Evolutionary conservation across 1,140 invertebrate genomes (phyloP).

Genomic region (Diplogasteroides magnus): DNA sequence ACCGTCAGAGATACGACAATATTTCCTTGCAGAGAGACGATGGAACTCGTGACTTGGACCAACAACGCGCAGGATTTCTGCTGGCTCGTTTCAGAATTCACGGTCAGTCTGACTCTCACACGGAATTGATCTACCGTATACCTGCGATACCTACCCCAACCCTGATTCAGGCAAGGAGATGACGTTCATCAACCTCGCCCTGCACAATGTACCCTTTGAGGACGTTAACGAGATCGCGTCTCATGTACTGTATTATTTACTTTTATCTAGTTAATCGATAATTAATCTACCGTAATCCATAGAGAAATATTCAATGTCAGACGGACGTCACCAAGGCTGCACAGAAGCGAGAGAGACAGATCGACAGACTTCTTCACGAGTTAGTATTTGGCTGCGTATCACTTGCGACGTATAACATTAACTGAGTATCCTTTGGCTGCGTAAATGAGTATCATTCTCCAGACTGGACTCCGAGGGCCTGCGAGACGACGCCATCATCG

Average conservation of each 20-base stretch:
- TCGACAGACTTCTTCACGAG: constrained; percentile 20
- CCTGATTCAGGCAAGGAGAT: constrained; percentile 12
- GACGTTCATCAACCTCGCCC: constrained; percentile 26
- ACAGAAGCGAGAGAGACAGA: constrained; percentile 20
- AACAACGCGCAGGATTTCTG: constrained; percentile 24
- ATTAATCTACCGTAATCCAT: no score
- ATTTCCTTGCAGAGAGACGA: constrained; percentile 21
- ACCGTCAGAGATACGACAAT: constrained; percentile 23
- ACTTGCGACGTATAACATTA: no score
- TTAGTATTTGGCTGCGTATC: no score
- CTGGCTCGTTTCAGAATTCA: constrained; percentile 23
- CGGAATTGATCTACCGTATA: not conserved
- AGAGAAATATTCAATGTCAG: not conserved
- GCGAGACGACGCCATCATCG: constrained; percentile 21
- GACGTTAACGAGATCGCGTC: constrained; percentile 27
- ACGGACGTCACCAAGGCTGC: constrained; percentile 23
- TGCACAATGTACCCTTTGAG: constrained; percentile 28
- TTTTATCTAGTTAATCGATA: not conserved
- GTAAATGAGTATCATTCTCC: not conserved
- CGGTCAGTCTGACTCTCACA: not conserved
- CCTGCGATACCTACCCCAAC: not conserved
- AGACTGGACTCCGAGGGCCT: constrained; percentile 28
- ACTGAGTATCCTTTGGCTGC: no score
- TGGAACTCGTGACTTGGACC: constrained; percentile 20
- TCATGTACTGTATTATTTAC: not conserved